phyloP scores from a whole-genome alignment of 1,140 invertebrate species.

The Globodera rostochiensis region DNA sequence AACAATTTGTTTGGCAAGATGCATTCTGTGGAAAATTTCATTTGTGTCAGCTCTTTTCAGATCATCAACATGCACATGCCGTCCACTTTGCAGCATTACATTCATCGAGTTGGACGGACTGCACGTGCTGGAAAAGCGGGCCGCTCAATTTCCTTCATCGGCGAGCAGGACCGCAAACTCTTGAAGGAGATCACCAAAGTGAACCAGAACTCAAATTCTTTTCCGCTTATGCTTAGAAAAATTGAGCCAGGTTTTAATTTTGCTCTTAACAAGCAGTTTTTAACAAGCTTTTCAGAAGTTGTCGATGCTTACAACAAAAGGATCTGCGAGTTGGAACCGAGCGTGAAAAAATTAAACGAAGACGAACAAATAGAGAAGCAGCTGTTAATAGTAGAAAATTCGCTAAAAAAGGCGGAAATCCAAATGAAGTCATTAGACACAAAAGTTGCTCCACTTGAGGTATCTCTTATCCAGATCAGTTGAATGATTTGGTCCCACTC shows the following conservation, averaged over 20 bases:
- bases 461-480: background rate
- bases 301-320: slow-evolving; percentile 11
- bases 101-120: slow-evolving; percentile 90
- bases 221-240: slow-evolving; percentile 81
- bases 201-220: slow-evolving; percentile 49
- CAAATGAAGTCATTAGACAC: slow-evolving; percentile 1
- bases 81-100: slow-evolving; percentile 88
- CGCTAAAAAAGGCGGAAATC: slow-evolving; percentile 14
- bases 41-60: slow-evolving; percentile 59
- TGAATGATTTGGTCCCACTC: background rate
- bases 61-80: slow-evolving; percentile 95
- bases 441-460: background rate
- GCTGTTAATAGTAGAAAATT: background rate
- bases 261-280: background rate
- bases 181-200: slow-evolving; percentile 89
- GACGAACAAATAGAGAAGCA: slow-evolving; percentile 22
- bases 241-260: slow-evolving; percentile 74
- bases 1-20: background rate
- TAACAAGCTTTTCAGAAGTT: slow-evolving; percentile 12
- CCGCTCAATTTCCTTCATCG: slow-evolving; percentile 83
- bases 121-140: slow-evolving; percentile 81
- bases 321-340: slow-evolving; percentile 13
- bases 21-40: slow-evolving; percentile 37
- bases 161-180: slow-evolving; percentile 84
- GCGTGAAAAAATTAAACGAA: slow-evolving; percentile 26